Conservation (phyloP, 2,888 invertebrate species). For the Tetrapedia diversipes region DNA sequence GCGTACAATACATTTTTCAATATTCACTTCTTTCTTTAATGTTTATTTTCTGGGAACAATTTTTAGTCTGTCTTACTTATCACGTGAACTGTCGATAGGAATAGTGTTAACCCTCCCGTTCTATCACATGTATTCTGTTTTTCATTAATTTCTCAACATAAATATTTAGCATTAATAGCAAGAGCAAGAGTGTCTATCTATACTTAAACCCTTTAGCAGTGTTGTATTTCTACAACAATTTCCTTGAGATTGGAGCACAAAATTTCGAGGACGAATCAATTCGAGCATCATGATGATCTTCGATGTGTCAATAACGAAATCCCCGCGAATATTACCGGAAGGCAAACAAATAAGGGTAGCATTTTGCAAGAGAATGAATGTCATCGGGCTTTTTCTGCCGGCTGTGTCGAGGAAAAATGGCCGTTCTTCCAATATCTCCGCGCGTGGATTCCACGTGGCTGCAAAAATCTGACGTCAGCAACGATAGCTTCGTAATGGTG, state of each 20-base stretch:
- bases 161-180: no score
- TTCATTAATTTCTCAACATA: no score
- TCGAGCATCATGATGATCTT: neutral
- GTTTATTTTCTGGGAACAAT: no score
- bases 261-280: neutral
- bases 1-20: no score
- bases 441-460: neutral
- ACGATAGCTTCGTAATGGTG: neutral
- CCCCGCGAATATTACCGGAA: neutral
- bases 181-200: no score
- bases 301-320: neutral
- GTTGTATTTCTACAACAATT: neutral
- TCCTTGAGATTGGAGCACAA: neutral
- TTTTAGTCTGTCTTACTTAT: no score
- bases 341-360: constrained; percentile 4
- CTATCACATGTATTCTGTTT: no score
- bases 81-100: no score
- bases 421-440: constrained; percentile 10
- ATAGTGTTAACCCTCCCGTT: no score
- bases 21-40: no score
- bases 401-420: neutral
- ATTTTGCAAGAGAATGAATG: neutral
- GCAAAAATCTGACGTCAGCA: constrained; percentile 29
- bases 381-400: neutral
- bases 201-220: no score